phyloP scores from a whole-genome alignment of 2,888 invertebrate species.

The Troides aeacus region DNA sequence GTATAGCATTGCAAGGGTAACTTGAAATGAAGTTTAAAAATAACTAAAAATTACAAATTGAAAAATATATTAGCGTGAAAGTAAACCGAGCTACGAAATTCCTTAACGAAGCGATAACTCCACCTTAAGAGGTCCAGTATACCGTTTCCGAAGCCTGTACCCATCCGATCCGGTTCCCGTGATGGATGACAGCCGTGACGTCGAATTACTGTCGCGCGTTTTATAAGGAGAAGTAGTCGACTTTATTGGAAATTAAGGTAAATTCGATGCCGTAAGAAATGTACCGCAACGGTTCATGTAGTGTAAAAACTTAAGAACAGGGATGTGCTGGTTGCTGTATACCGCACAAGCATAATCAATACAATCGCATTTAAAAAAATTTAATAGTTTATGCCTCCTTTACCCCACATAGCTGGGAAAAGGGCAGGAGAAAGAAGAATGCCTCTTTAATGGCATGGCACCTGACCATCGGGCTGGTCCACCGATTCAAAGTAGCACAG shows the following conservation, averaged over 20 bases:
- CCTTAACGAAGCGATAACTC: slow-evolving; percentile 7
- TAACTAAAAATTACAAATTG: background rate
- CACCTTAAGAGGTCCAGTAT: slow-evolving; percentile 30
- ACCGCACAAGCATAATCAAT: slow-evolving; percentile 1
- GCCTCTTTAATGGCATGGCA: no score
- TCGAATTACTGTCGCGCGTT: slow-evolving; percentile 35
- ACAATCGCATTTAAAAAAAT: background rate
- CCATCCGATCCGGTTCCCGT: slow-evolving; percentile 35
- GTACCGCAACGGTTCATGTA: slow-evolving; percentile 10
- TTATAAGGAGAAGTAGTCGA: slow-evolving; percentile 33
- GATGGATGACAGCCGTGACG: slow-evolving; percentile 37
- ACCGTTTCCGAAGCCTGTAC: slow-evolving; percentile 35
- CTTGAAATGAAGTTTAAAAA: no score
- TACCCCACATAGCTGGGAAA: no score
- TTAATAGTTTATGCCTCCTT: no score
- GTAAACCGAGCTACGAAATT: background rate
- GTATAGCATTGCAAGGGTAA: no score
- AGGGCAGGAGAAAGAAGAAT: no score
- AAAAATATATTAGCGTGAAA: slow-evolving; percentile 8
- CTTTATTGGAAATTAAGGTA: slow-evolving; percentile 26
- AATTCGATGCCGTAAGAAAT: slow-evolving; percentile 27
- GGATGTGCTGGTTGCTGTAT: background rate
- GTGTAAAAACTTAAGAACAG: slow-evolving; percentile 6
- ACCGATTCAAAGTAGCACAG: no score
- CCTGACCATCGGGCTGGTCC: no score